Percentiles rank a stretch among this genome's conserved stretches.
Evolutionary conservation across 2,888 invertebrate genomes (phyloP).

Genomic region (Hirtodrosophila cameraria): DNA sequence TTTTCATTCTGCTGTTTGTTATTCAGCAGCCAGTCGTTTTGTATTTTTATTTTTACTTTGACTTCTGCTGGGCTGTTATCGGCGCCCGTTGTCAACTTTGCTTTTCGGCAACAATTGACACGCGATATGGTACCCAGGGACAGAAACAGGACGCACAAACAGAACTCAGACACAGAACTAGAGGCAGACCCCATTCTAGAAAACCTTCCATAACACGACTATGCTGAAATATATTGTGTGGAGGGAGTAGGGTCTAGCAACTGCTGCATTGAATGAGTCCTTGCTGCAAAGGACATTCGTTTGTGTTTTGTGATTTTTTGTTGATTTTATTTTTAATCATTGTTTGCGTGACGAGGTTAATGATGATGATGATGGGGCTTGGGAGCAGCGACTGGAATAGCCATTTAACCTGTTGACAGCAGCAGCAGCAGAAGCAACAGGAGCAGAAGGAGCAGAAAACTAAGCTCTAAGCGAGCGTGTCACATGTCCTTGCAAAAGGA

Average conservation of each 20-base stretch:
- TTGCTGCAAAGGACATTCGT: conserved; percentile 54
- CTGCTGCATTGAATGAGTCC: no score
- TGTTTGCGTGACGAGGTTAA: conserved; percentile 40
- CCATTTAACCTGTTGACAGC: conserved; percentile 56
- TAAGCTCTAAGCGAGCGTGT: no score
- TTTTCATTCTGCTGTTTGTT: conserved; percentile 15
- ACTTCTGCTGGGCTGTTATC: conserved; percentile 39
- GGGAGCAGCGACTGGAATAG: neutral
- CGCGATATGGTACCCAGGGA: conserved; percentile 64
- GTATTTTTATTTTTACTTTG: conserved; percentile 48
- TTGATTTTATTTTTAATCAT: conserved; percentile 30
- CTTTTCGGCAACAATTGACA: conserved; percentile 79
- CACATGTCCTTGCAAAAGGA: conserved; percentile 16
- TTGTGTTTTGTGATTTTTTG: conserved; percentile 11
- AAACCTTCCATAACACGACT: neutral
- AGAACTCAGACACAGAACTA: neutral
- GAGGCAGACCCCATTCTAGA: neutral
- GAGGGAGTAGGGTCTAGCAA: no score
- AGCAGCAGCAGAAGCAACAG: neutral
- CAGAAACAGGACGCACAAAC: neutral
- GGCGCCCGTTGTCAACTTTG: conserved; percentile 55
- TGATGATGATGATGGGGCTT: conserved; percentile 18
- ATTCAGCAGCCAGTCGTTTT: conserved; percentile 1
- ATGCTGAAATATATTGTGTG: no score
- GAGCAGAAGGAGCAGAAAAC: no score